phyloP scores from a whole-genome alignment of 2,113 vertebrate genomes.

The Ictidomys tridecemlineatus region DNA sequence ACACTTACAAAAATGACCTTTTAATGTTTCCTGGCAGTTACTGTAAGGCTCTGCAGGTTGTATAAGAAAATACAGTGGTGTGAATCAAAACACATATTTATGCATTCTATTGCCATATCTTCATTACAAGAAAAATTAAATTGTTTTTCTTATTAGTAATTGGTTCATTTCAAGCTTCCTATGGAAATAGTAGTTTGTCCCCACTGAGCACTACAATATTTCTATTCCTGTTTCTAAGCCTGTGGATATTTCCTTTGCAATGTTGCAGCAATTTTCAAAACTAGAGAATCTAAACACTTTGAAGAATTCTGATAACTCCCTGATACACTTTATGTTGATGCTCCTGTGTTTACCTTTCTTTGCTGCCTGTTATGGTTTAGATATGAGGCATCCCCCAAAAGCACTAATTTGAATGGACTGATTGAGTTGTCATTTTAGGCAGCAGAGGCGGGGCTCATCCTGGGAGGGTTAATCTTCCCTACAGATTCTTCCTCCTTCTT shows the following conservation, averaged over 20 bases:
- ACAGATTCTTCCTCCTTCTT: too few relatives aligned
- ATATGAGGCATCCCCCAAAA: too few relatives aligned
- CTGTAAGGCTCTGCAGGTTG: not conserved
- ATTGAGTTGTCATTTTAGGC: too few relatives aligned
- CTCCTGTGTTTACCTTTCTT: not conserved
- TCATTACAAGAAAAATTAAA: not conserved
- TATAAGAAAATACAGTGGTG: not conserved
- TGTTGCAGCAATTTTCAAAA: not conserved
- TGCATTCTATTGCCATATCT: not conserved
- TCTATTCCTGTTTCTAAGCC: not conserved
- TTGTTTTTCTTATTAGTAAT: conserved; percentile 7
- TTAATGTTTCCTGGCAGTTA: not conserved
- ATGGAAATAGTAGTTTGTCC: not conserved
- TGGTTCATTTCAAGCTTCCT: not conserved
- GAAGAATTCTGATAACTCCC: not conserved
- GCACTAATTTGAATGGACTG: too few relatives aligned
- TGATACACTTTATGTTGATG: not conserved
- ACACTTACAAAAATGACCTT: not conserved
- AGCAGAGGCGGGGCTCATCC: too few relatives aligned
- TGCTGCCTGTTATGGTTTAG: not conserved
- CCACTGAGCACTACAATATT: not conserved
- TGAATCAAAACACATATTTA: not conserved
- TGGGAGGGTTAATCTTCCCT: too few relatives aligned
- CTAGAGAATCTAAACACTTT: not conserved
- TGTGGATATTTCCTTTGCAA: not conserved